Base-by-base conservation (phyloP, 2,888 invertebrate species). In the Sericinus montela region DNA sequence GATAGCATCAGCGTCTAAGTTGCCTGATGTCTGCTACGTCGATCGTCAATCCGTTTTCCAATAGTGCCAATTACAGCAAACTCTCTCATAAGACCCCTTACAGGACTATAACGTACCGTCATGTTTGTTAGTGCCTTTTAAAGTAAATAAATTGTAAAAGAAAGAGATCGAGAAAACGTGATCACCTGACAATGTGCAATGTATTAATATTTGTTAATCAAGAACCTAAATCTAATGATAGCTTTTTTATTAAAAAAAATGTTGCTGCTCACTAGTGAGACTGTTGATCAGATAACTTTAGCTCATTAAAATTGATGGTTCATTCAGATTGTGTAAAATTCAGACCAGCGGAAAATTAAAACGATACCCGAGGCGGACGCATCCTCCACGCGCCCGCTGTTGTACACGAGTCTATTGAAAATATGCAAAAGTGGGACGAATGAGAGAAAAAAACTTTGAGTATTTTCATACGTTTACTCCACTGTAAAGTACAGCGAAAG, bases 221-320 rank as follows among this genome's bases (percentile, higher is more conserved):
- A n/a, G n/a, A n/a, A n/a, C n/a, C n/a, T n/a, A n/a, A n/a, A n/a
- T n/a, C n/a, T n/a, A n/a, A n/a, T n/a, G n/a, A n/a, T n/a, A n/a
- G n/a, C n/a, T n/a, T n/a, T n/a, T n/a, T n/a, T n/a, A n/a, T 43
- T 50, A 56, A 60, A 53, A 50, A 43, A 53, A 50, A 56, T 54
- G 56, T 54, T 55, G 37, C 40, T 49, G 6, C 4, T 51, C 51
- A 56, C 47, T 67, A 55, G 52, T 53, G 63, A 68, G 68, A 57
- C 61, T 67, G 69, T 69, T 73, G 77, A 85, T 83, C 79, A 80
- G 80, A 84, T 83, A 84, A 84, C 82, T 85, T 84, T 76, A 80
- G 81, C 83, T 87, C 87, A 86, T 87, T 88, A 87, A 88, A 88
- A 85, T 80, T 84, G 83, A 86, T 78, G 80, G 79, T 83, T 81